Conservation (phyloP, 2,797 vertebrate genomes). For the Sebastes vulpes region DNA sequence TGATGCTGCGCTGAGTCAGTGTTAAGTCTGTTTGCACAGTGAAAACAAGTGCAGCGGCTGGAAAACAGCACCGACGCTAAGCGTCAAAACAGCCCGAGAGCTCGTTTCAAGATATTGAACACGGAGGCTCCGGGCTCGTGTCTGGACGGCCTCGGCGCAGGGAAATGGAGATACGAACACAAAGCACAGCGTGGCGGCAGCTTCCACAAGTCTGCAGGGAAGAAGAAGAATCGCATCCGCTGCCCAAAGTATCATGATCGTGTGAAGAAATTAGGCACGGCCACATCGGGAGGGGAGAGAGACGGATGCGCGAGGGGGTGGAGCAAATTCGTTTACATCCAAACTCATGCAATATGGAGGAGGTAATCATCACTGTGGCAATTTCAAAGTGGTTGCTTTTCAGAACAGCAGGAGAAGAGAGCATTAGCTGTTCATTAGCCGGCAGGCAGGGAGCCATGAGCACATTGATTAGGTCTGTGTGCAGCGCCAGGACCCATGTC, state of each 20-base stretch:
- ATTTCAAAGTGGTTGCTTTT: conserved; percentile 53
- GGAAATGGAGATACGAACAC: conserved; percentile 3
- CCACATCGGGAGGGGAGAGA: neutral
- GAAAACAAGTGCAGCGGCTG: conserved; percentile 35
- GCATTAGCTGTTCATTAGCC: conserved; percentile 74
- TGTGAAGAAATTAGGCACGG: conserved; percentile 13
- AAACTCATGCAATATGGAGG: conserved; percentile 73
- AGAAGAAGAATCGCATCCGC: conserved; percentile 33
- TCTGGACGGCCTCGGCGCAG: neutral
- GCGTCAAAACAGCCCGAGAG: conserved; percentile 38
- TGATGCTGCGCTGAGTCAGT: conserved; percentile 48
- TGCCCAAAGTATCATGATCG: conserved; percentile 7
- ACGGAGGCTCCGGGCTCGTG: neutral
- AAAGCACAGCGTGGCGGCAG: conserved; percentile 2
- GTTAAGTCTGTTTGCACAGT: conserved; percentile 16
- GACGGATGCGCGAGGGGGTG: conserved; percentile 13
- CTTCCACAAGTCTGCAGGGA: neutral
- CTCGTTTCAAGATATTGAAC: conserved; percentile 39
- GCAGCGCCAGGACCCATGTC: conserved; percentile 43
- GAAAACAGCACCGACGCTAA: conserved; percentile 19
- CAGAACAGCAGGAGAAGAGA: conserved; percentile 34
- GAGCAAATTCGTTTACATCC: conserved; percentile 63
- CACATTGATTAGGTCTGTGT: conserved; percentile 64
- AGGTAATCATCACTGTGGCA: conserved; percentile 62
- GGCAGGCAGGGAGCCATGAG: conserved; percentile 59